Conservation (phyloP, 2,797 vertebrate species). For the Garrulus glandarius region DNA sequence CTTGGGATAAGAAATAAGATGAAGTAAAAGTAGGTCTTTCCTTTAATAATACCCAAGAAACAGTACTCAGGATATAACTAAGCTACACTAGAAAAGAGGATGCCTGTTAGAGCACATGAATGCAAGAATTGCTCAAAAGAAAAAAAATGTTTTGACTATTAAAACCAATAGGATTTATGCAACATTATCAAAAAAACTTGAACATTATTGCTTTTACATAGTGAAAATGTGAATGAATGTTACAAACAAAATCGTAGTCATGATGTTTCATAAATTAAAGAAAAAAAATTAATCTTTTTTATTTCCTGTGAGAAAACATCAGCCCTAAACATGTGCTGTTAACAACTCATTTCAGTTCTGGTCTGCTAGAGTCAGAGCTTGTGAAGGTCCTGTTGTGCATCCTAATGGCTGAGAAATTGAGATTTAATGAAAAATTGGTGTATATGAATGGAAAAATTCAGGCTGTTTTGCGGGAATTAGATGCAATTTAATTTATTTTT, state of each 20-base stretch:
- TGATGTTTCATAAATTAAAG: neutral
- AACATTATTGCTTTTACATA: neutral
- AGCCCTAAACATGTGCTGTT: neutral
- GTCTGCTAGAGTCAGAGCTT: neutral
- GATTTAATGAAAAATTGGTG: neutral
- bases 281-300: neutral
- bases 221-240: neutral
- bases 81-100: neutral
- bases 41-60: neutral
- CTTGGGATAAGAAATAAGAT: neutral
- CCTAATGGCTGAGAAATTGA: neutral
- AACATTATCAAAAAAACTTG: neutral
- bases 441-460: neutral
- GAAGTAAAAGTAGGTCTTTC: neutral
- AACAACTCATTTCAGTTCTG: neutral
- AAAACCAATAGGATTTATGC: neutral
- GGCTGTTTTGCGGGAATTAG: neutral
- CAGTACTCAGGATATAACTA: neutral
- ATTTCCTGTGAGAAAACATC: neutral
- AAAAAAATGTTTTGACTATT: neutral
- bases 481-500: neutral
- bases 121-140: neutral
- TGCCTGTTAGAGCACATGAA: neutral
- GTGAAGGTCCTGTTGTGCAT: neutral
- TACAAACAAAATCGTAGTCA: neutral